Percentiles rank a stretch among this genome's conserved stretches.
phyloP scores from a whole-genome alignment of 2,888 invertebrate species.

The Linnaemya tessellans region DNA sequence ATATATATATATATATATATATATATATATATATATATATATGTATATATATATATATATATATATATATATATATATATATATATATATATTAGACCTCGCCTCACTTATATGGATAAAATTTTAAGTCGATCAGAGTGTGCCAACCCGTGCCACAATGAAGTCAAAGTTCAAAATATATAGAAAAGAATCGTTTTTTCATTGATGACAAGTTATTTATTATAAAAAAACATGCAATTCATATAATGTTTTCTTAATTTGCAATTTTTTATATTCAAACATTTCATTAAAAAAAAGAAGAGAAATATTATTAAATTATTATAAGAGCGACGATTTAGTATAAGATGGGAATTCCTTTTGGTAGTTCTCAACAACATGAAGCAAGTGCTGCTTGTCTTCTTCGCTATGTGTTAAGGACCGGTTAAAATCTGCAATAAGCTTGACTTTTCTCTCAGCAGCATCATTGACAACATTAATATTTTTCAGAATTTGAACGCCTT shows the following conservation, averaged over 20 bases:
- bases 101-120: no score
- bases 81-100: no score
- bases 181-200: slow-evolving; percentile 3
- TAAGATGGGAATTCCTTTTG: slow-evolving; percentile 17
- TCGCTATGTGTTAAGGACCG: slow-evolving; percentile 29
- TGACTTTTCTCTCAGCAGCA: slow-evolving; percentile 40
- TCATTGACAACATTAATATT: slow-evolving; percentile 37
- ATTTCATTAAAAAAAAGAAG: slow-evolving; percentile 20
- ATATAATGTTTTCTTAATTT: slow-evolving; percentile 28
- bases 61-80: no score
- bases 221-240: slow-evolving; percentile 30
- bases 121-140: no score
- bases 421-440: slow-evolving; percentile 44
- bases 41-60: no score
- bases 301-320: slow-evolving; percentile 12
- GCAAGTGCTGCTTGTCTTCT: slow-evolving; percentile 11
- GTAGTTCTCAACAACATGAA: no score
- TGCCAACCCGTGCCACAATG: no score
- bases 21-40: no score
- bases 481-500: slow-evolving; percentile 43
- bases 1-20: no score
- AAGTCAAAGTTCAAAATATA: no score
- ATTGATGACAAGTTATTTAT: slow-evolving; percentile 25
- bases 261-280: slow-evolving; percentile 8
- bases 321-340: slow-evolving; percentile 12